These are phyloP conservation scores for Bovichtus diacanthus DNA, from an alignment of 2,797 vertebrate genomes.

Conservation along the genomic window DNA sequence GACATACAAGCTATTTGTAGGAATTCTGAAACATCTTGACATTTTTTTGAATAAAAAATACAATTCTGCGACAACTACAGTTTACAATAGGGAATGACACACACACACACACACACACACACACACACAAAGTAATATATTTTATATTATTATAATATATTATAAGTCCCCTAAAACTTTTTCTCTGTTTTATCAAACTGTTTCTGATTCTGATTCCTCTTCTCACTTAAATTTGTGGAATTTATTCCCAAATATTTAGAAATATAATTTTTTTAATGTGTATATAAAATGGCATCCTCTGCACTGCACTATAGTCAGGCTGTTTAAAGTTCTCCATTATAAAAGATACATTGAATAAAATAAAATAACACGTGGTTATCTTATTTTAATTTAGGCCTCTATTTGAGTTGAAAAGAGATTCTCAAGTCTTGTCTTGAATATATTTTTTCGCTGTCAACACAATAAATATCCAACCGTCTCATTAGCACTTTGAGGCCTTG, in stretches of 20 bases:
- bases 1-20: not conserved
- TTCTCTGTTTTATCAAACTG: not conserved
- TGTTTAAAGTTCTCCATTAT: not conserved
- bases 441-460: not conserved
- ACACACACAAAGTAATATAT: slow-evolving; percentile 1
- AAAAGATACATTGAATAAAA: not conserved
- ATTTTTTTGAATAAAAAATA: not conserved
- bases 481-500: slow-evolving; percentile 27
- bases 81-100: not conserved
- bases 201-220: not conserved
- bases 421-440: not conserved
- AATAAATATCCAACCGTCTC: not conserved
- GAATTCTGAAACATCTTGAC: not conserved
- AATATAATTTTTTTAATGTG: not conserved
- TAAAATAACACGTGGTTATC: not conserved
- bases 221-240: not conserved
- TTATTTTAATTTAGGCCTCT: not conserved
- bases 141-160: no score
- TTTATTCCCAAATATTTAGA: not conserved
- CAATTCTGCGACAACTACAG: not conserved
- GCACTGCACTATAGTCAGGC: not conserved
- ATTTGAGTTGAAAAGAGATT: not conserved
- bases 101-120: slow-evolving; percentile 25
- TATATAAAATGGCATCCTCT: not conserved
- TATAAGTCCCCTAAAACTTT: not conserved